These are phyloP conservation scores for Tetramorium alpestre DNA, from an alignment of 1,140 invertebrate species.

Conservation along the genomic window DNA sequence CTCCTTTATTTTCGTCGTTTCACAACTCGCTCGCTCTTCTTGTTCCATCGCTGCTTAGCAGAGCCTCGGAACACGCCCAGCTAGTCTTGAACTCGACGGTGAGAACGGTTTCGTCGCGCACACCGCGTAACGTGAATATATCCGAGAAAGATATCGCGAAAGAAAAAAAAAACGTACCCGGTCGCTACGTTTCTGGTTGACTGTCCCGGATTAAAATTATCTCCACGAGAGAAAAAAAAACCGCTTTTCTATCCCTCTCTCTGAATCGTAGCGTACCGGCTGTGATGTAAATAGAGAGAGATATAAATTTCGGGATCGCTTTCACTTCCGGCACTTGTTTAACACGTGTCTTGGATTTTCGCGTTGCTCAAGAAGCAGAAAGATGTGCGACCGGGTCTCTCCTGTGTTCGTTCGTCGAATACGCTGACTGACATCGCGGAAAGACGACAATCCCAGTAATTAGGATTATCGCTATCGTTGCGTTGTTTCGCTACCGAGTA, in stretches of 20 bases:
- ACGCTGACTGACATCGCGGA: background rate
- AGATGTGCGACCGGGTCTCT: background rate
- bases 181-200: slow-evolving; percentile 22
- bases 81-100: slow-evolving; percentile 70
- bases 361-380: slow-evolving; percentile 3
- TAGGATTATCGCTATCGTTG: background rate
- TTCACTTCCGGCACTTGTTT: background rate
- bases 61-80: slow-evolving; percentile 75
- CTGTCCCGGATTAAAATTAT: slow-evolving; percentile 27
- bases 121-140: background rate
- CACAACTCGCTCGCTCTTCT: slow-evolving; percentile 68
- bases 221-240: background rate
- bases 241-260: slow-evolving; percentile 5
- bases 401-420: background rate
- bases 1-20: slow-evolving; percentile 69
- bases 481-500: background rate
- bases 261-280: slow-evolving; percentile 4
- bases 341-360: slow-evolving; percentile 10
- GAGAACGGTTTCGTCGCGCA: slow-evolving; percentile 9
- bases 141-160: slow-evolving; percentile 4
- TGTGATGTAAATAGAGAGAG: background rate
- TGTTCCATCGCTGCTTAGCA: slow-evolving; percentile 67
- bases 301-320: background rate
- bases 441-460: slow-evolving; percentile 2
- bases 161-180: background rate